phyloP scores from a whole-genome alignment of 2,888 invertebrate species.

The Stegophylla sp. region DNA sequence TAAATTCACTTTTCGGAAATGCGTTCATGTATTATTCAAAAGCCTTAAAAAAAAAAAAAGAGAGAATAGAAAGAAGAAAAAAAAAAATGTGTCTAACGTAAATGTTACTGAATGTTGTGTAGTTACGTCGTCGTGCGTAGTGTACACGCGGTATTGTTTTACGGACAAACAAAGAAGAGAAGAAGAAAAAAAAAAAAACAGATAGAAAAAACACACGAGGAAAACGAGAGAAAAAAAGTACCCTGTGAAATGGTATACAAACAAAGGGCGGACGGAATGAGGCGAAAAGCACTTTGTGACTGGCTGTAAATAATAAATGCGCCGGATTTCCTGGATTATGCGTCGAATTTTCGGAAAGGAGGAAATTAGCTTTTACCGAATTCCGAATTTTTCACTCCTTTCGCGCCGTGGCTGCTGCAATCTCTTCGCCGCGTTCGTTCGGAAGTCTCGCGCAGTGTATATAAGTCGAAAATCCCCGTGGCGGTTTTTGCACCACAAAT shows the following conservation, averaged over 20 bases:
- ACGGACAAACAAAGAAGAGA: slow-evolving; percentile 30
- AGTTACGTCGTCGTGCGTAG: not conserved
- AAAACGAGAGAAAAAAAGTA: not conserved
- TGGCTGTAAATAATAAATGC: slow-evolving; percentile 55
- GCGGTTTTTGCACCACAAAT: slow-evolving; percentile 2
- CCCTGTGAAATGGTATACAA: slow-evolving; percentile 31
- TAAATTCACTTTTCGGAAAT: slow-evolving; percentile 54
- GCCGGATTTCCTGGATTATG: slow-evolving; percentile 53
- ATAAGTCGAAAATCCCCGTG: not conserved
- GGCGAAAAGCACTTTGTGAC: slow-evolving; percentile 55
- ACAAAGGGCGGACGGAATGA: slow-evolving; percentile 36
- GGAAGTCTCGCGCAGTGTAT: not conserved
- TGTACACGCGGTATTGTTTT: slow-evolving; percentile 52
- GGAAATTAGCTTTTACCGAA: slow-evolving; percentile 55
- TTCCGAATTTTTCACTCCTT: slow-evolving; percentile 40
- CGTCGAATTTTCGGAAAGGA: slow-evolving; percentile 41
- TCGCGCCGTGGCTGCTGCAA: too few species aligned
- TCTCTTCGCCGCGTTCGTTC: not conserved
- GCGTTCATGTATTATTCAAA: slow-evolving; percentile 55
- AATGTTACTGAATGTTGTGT: slow-evolving; percentile 35
- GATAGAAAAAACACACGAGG: not conserved
- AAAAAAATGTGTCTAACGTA: slow-evolving; percentile 39
- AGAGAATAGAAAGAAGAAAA: not conserved
- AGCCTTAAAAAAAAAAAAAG: slow-evolving; percentile 4
- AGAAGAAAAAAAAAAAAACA: slow-evolving; percentile 1